Evolutionary conservation across 2,888 invertebrate species (phyloP).

Genomic region (Ophion ellenae): DNA sequence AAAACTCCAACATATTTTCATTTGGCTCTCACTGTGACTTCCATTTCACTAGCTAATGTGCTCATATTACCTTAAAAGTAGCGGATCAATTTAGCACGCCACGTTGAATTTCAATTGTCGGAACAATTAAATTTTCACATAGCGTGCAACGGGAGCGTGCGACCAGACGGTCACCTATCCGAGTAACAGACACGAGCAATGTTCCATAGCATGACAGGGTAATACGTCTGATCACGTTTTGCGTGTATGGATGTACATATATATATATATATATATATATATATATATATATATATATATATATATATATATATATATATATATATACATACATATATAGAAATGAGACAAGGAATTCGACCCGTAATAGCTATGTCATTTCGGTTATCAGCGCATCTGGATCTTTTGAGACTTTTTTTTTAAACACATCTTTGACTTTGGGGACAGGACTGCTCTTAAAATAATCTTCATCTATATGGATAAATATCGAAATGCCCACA

Average conservation of each 20-base stretch:
- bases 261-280: neutral
- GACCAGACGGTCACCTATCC: constrained; percentile 12
- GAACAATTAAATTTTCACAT: constrained; percentile 29
- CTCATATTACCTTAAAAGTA: neutral
- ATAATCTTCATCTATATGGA: no score
- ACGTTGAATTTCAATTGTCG: constrained; percentile 31
- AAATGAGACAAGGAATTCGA: no score
- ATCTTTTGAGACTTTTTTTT: no score
- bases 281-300: neutral
- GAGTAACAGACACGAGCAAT: neutral
- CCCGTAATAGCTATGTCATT: no score
- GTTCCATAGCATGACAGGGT: neutral
- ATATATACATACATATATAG: neutral
- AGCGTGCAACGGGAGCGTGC: constrained; percentile 28
- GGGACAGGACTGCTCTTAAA: no score
- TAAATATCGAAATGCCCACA: no score
- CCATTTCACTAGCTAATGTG: neutral
- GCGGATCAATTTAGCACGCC: constrained; percentile 19
- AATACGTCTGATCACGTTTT: neutral
- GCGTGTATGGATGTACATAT: neutral
- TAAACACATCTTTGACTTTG: no score
- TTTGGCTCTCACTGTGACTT: neutral
- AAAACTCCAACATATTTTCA: neutral
- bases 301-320: neutral
- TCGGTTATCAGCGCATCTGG: no score